Base-by-base conservation (phyloP, 2,888 invertebrate species). In the Xestoiulus laeticollis region DNA sequence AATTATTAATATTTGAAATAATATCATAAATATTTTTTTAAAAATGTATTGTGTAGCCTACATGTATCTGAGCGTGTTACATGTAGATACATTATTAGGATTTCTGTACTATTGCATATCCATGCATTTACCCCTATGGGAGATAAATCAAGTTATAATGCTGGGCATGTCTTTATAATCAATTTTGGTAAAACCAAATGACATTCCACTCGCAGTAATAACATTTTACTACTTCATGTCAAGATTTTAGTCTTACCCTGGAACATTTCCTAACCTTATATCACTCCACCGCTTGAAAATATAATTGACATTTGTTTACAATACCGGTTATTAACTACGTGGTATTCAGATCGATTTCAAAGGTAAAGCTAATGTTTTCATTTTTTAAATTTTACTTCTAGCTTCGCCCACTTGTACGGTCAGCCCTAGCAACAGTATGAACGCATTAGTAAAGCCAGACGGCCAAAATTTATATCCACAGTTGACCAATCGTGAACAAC, bases 401-500 rank as follows among this genome's bases (percentile, higher is more conserved):
- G 78, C 78, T 1, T 78, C 78, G 78, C 78, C 78, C 78, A 78
- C 78, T 30, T 78, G 78, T 16, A 78, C 78, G 14, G 78, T 78
- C 30, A 30, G 30, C 30, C 78, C 78, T 14, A 82, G 38, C 33
- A 87, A 82, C 78, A 87, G 87, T 78, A 78, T 82, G 78, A 87
- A 59, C 38, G 38, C 38, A 19, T 82, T 87, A 43, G 87, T 87
- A 32, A 87, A 87, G 44, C 78, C 10, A 22, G 87, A 87, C 82
- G 26, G 78, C 82, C 87, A 87, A 33, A 48, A 53, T n/a, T 10
- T 87, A 33, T 82, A 68, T 44, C 78, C 78, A 43, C 87, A 87
- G 68, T 30, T 87, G 82, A 33, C 86, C 86, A 59, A 59, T 59
- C 38, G 44, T 44, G 87, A 38, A n/a, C 87, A 68, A 38, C 19